Base-by-base conservation (phyloP, 1,140 invertebrate species). In the Psilanteris sp. region DNA sequence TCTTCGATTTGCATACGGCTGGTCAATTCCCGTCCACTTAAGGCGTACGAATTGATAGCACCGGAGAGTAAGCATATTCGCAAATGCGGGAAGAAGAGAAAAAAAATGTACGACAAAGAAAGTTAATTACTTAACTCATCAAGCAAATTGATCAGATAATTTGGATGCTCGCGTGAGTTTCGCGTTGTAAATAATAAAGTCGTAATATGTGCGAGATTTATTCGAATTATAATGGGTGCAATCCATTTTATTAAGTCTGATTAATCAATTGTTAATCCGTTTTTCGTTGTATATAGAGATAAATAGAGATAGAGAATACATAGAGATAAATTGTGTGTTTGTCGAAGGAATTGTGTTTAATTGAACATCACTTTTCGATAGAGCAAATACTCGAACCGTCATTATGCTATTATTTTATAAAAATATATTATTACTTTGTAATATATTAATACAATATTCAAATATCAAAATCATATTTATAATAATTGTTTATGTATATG, bases 91-190 rank as follows among this genome's bases (percentile, higher is more conserved):
- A 72, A 36, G 14, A 9, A 20, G 20, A 2, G 14, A 41, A 26
- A 59, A 16, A 26, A n/a, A n/a, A n/a, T n/a, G n/a, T 16, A 5
- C 10, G 9, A 48, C 43, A 22, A 72, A 68, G 37, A 59, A 71
- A 64, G 39, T 66, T 64, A 74, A 78, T 78, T 71, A 70, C 64
- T 71, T 78, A 78, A 74, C 50, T 74, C 64, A 68, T 75, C 72
- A 62, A 68, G 55, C 64, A 68, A 75, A 75, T 75, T 75, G 71
- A 75, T 68, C 55, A 34, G 72, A 75, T 75, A 67, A 75, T 75
- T 46, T 48, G 7, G 5, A 55, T 55, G 71, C 22, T 48, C 7
- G 71, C 55, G 71, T 75, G 62, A 37, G 48, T 20, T 20, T 16
- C 1, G 6, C 34, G 46, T 44, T 54, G 54, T 46, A 67, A 46